Percentiles rank a stretch among this genome's conserved stretches.
Conservation (phyloP, 2,797 vertebrate species). For the Neopelma chrysocephalum region DNA sequence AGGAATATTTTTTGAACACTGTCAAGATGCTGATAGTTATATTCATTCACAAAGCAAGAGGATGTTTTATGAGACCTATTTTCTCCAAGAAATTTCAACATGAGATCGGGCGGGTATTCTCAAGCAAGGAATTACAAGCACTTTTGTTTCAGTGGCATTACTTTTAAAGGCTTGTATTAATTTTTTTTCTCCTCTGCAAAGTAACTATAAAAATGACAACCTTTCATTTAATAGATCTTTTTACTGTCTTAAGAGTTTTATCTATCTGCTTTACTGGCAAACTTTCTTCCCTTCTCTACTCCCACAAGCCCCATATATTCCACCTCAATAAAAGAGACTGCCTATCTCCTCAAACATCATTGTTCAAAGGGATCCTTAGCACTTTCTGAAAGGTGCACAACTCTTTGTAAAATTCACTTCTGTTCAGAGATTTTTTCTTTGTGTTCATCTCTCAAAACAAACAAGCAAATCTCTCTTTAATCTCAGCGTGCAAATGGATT, state of each 20-base stretch:
- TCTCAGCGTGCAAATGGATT: background rate
- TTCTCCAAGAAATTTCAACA: background rate
- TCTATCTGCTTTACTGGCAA: background rate
- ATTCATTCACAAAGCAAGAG: background rate
- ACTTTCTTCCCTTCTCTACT: background rate
- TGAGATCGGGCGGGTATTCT: background rate
- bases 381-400: background rate
- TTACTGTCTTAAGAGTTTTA: background rate
- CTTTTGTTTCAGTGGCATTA: conserved; percentile 29
- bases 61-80: conserved; percentile 18
- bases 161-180: conserved; percentile 1
- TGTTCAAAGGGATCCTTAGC: background rate
- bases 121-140: background rate
- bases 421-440: background rate
- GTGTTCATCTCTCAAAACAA: background rate
- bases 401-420: background rate
- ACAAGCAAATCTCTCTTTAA: background rate
- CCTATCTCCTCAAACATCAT: background rate
- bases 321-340: background rate
- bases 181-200: background rate
- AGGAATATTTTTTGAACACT: conserved; percentile 31
- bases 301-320: background rate
- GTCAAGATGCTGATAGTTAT: background rate
- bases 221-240: conserved; percentile 10
- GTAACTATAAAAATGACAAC: background rate